phyloP scores from a whole-genome alignment of 2,113 vertebrate genomes.

The Thamnaconus septentrionalis region DNA sequence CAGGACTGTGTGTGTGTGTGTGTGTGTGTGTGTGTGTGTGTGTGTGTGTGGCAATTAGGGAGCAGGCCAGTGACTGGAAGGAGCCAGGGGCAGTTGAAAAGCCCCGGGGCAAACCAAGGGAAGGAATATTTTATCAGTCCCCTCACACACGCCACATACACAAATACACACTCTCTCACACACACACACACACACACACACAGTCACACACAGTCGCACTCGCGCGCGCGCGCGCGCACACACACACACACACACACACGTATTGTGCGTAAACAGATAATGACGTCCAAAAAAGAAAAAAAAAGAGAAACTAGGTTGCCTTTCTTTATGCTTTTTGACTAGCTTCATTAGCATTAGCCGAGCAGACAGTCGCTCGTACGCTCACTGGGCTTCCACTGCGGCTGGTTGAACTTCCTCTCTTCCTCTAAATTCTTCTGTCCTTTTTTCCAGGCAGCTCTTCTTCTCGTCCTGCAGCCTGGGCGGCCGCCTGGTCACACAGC shows the following conservation, averaged over 20 bases:
- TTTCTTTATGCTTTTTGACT: slow-evolving; percentile 52
- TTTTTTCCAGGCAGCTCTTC: too few relatives aligned
- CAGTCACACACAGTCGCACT: slow-evolving; percentile 59
- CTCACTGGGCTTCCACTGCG: slow-evolving; percentile 55
- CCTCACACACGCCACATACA: slow-evolving; percentile 71
- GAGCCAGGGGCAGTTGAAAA: slow-evolving; percentile 92
- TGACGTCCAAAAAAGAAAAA: too few relatives aligned
- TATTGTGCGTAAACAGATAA: slow-evolving; percentile 63
- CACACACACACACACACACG: slow-evolving; percentile 51
- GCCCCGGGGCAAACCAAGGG: slow-evolving; percentile 89
- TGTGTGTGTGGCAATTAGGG: slow-evolving; percentile 95
- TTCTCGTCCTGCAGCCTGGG: too few relatives aligned
- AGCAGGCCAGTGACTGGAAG: slow-evolving; percentile 92
- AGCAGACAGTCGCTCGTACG: slow-evolving; percentile 42
- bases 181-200: slow-evolving; percentile 51
- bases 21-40: slow-evolving; percentile 79
- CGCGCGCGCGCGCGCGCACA: slow-evolving; percentile 51
- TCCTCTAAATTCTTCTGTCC: slow-evolving; percentile 41
- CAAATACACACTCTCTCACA: slow-evolving; percentile 47
- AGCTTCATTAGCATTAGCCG: slow-evolving; percentile 57
- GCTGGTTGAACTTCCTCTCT: slow-evolving; percentile 26
- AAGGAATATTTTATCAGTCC: slow-evolving; percentile 73
- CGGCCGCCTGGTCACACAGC: too few relatives aligned
- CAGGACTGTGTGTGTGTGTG: slow-evolving; percentile 80
- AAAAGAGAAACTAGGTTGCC: slow-evolving; percentile 70